Conservation (phyloP, 2,797 vertebrate genomes). For the Hoplostethus atlanticus region DNA sequence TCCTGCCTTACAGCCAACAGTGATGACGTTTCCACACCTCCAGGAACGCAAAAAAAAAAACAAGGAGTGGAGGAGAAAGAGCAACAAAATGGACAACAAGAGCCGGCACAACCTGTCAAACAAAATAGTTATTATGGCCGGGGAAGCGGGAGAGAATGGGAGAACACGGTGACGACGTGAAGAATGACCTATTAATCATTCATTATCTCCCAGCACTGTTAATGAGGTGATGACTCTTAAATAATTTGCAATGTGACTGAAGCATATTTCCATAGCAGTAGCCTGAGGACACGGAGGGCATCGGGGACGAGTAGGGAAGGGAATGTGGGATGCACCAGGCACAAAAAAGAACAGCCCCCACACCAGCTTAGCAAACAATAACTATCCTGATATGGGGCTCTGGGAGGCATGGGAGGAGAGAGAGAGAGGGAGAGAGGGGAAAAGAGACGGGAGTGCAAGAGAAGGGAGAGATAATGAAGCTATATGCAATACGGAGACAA, state of each 20-base stretch:
- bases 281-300: conserved; percentile 78
- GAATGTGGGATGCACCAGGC: conserved; percentile 71
- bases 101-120: conserved; percentile 68
- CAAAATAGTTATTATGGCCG: conserved; percentile 49
- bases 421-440: conserved; percentile 34
- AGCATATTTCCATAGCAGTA: conserved; percentile 82
- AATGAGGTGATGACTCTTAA: conserved; percentile 87
- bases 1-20: conserved; percentile 70
- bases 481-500: conserved; percentile 43
- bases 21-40: conserved; percentile 59
- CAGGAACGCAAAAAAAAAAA: conserved; percentile 40
- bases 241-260: conserved; percentile 86
- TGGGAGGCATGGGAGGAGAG: conserved; percentile 57
- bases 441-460: conserved; percentile 7
- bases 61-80: conserved; percentile 19
- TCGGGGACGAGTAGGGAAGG: conserved; percentile 64
- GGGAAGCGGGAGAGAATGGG: conserved; percentile 58
- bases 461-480: conserved; percentile 50
- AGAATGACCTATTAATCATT: conserved; percentile 87
- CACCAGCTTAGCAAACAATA: conserved; percentile 76
- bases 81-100: conserved; percentile 56
- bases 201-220: conserved; percentile 83
- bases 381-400: conserved; percentile 64
- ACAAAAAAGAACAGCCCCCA: conserved; percentile 65
- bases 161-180: conserved; percentile 62